Evolutionary conservation across 2,113 vertebrate genomes (phyloP).

Genomic region (Tauraco erythrolophus): DNA sequence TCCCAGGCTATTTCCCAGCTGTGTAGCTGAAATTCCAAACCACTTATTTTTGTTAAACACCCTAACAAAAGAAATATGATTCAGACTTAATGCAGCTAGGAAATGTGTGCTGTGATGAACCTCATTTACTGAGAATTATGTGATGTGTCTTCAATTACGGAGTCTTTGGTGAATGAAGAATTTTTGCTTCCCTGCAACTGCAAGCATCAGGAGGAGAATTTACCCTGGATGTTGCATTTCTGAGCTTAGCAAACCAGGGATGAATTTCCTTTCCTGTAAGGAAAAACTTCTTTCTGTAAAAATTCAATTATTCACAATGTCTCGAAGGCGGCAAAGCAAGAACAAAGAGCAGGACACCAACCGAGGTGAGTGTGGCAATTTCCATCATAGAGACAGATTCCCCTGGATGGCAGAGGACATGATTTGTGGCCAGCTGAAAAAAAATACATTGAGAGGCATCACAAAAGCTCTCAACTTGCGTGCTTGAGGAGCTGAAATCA

Average conservation of each 20-base stretch:
- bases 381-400: not conserved
- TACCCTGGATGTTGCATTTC: not conserved
- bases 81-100: not conserved
- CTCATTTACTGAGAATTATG: not conserved
- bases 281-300: not conserved
- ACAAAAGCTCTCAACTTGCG: not conserved
- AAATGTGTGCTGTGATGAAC: not conserved
- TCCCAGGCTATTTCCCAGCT: not conserved
- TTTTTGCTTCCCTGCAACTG: not conserved
- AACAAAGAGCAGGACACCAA: not conserved
- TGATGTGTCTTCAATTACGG: not conserved
- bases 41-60: not conserved
- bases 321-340: not conserved
- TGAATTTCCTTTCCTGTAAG: not conserved
- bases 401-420: not conserved
- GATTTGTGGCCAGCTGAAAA: constrained; percentile 4
- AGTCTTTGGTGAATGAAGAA: not conserved
- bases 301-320: constrained; percentile 29
- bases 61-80: not conserved
- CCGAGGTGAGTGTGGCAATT: not conserved
- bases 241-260: not conserved
- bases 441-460: not conserved
- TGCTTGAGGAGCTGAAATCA: not conserved
- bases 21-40: not conserved
- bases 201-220: not conserved